A percentile compares a stretch with the other conserved stretches of the same genome.
phyloP scores from a whole-genome alignment of 1,140 invertebrate genomes.

The Trigoniulus corallinus region DNA sequence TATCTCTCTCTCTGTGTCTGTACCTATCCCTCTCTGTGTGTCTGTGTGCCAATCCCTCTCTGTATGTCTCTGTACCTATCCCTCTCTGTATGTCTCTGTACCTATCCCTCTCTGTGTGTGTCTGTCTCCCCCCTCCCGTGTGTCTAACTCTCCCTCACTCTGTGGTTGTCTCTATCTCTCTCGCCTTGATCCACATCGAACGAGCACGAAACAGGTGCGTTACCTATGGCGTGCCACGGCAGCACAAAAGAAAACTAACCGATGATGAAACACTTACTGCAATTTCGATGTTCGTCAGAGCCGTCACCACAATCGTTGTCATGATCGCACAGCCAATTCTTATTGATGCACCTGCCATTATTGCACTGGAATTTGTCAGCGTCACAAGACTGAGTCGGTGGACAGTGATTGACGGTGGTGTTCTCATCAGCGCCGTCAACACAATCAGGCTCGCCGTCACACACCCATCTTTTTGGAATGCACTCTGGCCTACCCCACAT shows the following conservation, averaged over 20 bases:
- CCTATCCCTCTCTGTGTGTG: no score
- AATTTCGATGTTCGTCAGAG: conserved; percentile 79
- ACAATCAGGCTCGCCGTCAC: conserved; percentile 90
- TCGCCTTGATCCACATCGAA: no score
- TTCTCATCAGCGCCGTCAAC: conserved; percentile 95
- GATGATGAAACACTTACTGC: conserved; percentile 37
- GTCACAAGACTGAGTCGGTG: conserved; percentile 54
- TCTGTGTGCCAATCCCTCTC: no score
- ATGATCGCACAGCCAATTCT: conserved; percentile 66
- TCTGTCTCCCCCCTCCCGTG: no score
- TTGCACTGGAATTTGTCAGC: conserved; percentile 78
- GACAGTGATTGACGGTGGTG: conserved; percentile 58
- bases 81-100: no score
- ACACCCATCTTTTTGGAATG: conserved; percentile 84
- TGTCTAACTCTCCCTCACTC: no score
- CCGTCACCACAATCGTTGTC: conserved; percentile 89
- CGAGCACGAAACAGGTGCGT: no score
- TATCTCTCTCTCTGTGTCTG: no score
- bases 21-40: no score
- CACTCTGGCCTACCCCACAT: conserved; percentile 80
- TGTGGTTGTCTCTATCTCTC: no score
- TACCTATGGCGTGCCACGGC: no score
- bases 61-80: no score
- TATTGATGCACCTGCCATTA: conserved; percentile 73
- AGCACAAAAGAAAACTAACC: neutral